Conservation (phyloP, 2,888 invertebrate genomes). For the Keiferia lycopersicella region DNA sequence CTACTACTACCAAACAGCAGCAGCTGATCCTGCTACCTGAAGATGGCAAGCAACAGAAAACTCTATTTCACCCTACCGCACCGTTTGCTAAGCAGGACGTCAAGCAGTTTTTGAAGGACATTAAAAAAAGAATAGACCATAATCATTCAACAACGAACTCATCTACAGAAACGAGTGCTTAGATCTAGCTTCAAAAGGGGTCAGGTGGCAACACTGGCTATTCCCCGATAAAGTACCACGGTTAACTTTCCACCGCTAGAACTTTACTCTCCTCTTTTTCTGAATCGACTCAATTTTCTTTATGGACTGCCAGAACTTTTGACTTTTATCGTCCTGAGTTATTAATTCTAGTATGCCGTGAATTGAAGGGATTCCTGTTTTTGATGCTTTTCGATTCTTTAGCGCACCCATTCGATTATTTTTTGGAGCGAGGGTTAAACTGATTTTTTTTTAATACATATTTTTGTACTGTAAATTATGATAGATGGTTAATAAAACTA, state of each 20-base stretch:
- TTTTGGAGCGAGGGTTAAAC: too few relatives aligned
- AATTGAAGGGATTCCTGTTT: constrained; percentile 58
- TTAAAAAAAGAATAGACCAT: background rate
- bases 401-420: too few relatives aligned
- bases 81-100: too few relatives aligned
- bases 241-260: constrained; percentile 52
- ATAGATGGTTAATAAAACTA: constrained; percentile 70
- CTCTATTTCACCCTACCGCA: too few relatives aligned
- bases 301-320: constrained; percentile 33
- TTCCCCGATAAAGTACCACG: constrained; percentile 47
- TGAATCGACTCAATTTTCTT: constrained; percentile 49
- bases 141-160: background rate
- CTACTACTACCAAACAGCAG: too few relatives aligned
- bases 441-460: too few relatives aligned
- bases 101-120: background rate
- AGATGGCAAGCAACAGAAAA: too few relatives aligned
- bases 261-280: constrained; percentile 46
- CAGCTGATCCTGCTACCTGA: too few relatives aligned
- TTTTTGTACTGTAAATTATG: too few relatives aligned
- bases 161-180: background rate
- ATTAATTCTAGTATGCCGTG: constrained; percentile 39
- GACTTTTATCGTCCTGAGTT: constrained; percentile 32
- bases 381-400: constrained; percentile 41
- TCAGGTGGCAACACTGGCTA: constrained; percentile 13
- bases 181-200: constrained; percentile 41